Percentiles rank a stretch among this genome's conserved stretches.
Evolutionary conservation across 2,113 vertebrate genomes (phyloP).

Genomic region (Pteropus alecto): DNA sequence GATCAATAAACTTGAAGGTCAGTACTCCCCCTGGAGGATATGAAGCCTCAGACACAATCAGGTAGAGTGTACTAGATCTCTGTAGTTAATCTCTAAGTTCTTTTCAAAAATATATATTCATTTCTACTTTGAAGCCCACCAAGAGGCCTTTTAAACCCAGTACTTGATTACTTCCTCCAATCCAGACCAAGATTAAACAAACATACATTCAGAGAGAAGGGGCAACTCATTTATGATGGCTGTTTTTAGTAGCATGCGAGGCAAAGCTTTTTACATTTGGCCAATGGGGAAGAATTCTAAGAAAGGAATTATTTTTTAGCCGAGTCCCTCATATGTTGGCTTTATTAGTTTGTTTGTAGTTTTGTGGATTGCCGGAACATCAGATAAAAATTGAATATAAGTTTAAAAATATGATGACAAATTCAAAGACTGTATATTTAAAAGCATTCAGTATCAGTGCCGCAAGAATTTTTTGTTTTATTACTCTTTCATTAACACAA

Average conservation of each 20-base stretch:
- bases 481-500: background rate
- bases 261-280: conserved; percentile 41
- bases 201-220: conserved; percentile 14
- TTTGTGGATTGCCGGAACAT: background rate
- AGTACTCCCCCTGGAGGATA: background rate
- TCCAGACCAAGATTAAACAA: conserved; percentile 33
- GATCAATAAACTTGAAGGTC: background rate
- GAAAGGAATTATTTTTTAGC: conserved; percentile 2
- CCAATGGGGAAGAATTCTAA: conserved; percentile 1
- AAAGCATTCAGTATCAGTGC: background rate
- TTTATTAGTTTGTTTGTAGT: background rate
- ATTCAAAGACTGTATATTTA: background rate
- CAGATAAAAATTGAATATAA: background rate
- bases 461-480: background rate
- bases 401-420: background rate
- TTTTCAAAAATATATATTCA: conserved; percentile 18
- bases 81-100: background rate
- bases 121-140: background rate
- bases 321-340: background rate
- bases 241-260: conserved; percentile 28
- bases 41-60: background rate
- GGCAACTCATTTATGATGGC: background rate
- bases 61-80: background rate
- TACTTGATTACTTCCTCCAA: conserved; percentile 16
- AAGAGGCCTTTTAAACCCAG: conserved; percentile 22